Evolutionary conservation across 2,888 invertebrate species (phyloP), one percentile per base, ranked within the genome.

Genomic region (Bombylius major): DNA sequence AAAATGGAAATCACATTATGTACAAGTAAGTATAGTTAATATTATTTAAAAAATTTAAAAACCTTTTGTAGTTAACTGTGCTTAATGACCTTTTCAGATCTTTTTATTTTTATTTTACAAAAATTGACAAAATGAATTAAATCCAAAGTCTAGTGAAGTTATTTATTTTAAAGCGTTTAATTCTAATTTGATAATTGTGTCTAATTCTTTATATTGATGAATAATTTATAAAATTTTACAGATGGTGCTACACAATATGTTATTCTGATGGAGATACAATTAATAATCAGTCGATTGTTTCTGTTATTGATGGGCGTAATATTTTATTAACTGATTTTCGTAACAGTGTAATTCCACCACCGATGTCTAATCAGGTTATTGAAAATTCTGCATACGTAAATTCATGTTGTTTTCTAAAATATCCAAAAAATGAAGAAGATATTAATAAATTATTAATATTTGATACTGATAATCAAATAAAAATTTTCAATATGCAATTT

Each of bases 261-360:
- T 42, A 8, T 42, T 42, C 39, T 42, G 39, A 42, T 11, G 39
- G 39, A 42, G 12, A 42, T 42, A 67, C 66, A 55, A 58, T 66
- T 54, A 62, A 71, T 57, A 81, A 84, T 72, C 78, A 80, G 68
- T 81, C 83, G 9, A 70, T 81, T 39, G 85, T 87, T 5, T 81
- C 79, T 63, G 89, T 91, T 12, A 82, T 92, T 62, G 86, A 92
- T 78, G 89, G 88, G 62, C 80, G 75, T 56, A 80, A 79, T 61
- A 64, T 88, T 33, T 73, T 87, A 50, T 60, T 91, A 48, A 90
- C 91, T 11, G 81, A 84, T 44, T 89, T 92, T 66, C 79, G 82
- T 60, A 76, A 81, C 59, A 80, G 82, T 56, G 77, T 89, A 33
- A 78, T 91, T 12, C 94, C 95, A 36, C 94, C 95, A 3, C 94